These are phyloP conservation scores for Latrodectus elegans DNA, from an alignment of 2,888 invertebrate genomes.

Conservation along the genomic window DNA sequence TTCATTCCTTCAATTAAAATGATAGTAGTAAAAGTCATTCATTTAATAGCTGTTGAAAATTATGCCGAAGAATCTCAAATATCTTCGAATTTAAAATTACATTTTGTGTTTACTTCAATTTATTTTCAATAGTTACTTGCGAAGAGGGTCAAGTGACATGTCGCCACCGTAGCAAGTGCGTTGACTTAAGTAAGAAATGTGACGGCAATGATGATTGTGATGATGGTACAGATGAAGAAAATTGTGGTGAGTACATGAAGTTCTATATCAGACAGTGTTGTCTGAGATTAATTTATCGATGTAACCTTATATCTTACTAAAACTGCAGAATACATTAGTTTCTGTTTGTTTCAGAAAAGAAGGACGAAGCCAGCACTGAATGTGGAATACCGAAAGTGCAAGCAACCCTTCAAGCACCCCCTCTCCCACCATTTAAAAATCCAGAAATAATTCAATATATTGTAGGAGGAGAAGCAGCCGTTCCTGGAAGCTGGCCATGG, in stretches of 20 bases:
- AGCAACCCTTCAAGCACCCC: constrained; percentile 3
- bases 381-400: constrained; percentile 63
- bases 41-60: too few relatives aligned
- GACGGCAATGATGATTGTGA: constrained; percentile 68
- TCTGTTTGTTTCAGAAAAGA: neutral
- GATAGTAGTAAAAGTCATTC: too few relatives aligned
- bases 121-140: constrained; percentile 43
- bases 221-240: constrained; percentile 71
- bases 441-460: constrained; percentile 26
- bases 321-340: too few relatives aligned
- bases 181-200: constrained; percentile 47
- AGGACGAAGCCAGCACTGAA: neutral
- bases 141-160: constrained; percentile 47
- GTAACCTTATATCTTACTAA: too few relatives aligned
- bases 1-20: too few relatives aligned
- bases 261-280: too few relatives aligned
- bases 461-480: constrained; percentile 68
- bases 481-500: constrained; percentile 71
- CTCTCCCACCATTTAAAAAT: neutral
- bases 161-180: constrained; percentile 61
- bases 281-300: too few relatives aligned
- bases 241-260: constrained; percentile 38
- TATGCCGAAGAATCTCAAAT: too few relatives aligned
- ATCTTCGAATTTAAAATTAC: too few relatives aligned
- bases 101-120: neutral